Base-by-base conservation (phyloP, 2,888 invertebrate species). In the Byasa hedistus region DNA sequence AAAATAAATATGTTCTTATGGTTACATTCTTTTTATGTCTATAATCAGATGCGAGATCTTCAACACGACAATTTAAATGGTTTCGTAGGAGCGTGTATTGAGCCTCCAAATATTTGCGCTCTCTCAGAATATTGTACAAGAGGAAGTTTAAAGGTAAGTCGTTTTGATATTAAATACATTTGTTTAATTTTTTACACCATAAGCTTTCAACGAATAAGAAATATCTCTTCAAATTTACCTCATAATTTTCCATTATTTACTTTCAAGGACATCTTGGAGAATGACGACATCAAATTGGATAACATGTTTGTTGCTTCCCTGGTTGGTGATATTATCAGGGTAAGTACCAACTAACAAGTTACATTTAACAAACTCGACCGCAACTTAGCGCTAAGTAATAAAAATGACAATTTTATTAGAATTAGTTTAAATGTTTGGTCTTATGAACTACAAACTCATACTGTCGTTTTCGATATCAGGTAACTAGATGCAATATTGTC, bases 251-350 rank as follows among this genome's bases (percentile, higher is more conserved):
- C 17, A 44, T 44, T 2, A 4, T 44, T 44, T 44, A 44, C 44
- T 17, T 78, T 79, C 58, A 90, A 97, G 96, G 97, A 99, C 85
- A 97, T 99, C 76, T 91, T 99, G 68, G 97, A 98, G 81, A 98
- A 99, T 83, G 97, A 98, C 80, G 98, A 99, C 83, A 96, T 99
- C 72, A 98, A 98, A 88, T 91, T 98, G 79, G 99, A 99, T 86
- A 96, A 96, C 80, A 98, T 99, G 96, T 99, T 99, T 85, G 95
- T 98, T 73, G 98, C 98, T 32, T 98, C 98, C 10, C 93, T 99
- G 71, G 96, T 98, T 19, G 98, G 96, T 65, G 99, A 99, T 87
- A 96, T 99, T 72, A 95, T 99, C 77, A 94, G 98, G 92, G 98
- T 98, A 91, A 94, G 94, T 89, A 69, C 57, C 32, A 36, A 15